phyloP scores from a whole-genome alignment of 1,140 invertebrate species.

The Drosophila ohnishii region DNA sequence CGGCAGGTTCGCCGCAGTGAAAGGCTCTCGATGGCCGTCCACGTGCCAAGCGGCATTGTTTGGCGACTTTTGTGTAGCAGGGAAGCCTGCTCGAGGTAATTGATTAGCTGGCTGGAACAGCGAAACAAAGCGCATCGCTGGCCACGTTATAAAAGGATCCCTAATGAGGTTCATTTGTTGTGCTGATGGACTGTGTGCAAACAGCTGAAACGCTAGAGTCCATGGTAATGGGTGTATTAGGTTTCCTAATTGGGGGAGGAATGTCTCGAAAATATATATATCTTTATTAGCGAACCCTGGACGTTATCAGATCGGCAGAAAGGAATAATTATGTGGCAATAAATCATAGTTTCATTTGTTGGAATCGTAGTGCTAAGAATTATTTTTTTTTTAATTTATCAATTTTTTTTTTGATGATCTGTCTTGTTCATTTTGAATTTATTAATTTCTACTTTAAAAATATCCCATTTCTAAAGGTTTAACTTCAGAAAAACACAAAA shows the following conservation, averaged over 20 bases:
- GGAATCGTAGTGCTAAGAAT: background rate
- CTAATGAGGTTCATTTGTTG: conserved; percentile 30
- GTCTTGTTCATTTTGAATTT: too few relatives aligned
- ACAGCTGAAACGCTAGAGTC: conserved; percentile 27
- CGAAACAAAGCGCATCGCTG: conserved; percentile 38
- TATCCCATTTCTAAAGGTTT: too few relatives aligned
- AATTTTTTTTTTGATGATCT: too few relatives aligned
- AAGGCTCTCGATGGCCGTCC: conserved; percentile 65
- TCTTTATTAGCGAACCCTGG: conserved; percentile 9
- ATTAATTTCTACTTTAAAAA: too few relatives aligned
- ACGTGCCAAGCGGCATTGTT: conserved; percentile 71
- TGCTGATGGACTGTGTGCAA: conserved; percentile 6
- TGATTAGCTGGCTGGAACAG: conserved; percentile 60
- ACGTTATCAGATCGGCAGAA: background rate
- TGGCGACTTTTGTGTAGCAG: conserved; percentile 42
- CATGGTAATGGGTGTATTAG: conserved; percentile 20
- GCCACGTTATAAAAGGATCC: conserved; percentile 25
- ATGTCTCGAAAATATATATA: background rate
- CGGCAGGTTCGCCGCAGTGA: conserved; percentile 55
- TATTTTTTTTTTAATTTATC: too few relatives aligned
- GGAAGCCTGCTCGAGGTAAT: conserved; percentile 46
- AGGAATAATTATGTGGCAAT: background rate
- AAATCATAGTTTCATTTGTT: background rate
- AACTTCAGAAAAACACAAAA: too few relatives aligned
- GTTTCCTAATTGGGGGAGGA: conserved; percentile 26